These are phyloP conservation scores for Gymnorhina tibicen DNA, from an alignment of 2,113 vertebrate genomes.

Conservation along the genomic window DNA sequence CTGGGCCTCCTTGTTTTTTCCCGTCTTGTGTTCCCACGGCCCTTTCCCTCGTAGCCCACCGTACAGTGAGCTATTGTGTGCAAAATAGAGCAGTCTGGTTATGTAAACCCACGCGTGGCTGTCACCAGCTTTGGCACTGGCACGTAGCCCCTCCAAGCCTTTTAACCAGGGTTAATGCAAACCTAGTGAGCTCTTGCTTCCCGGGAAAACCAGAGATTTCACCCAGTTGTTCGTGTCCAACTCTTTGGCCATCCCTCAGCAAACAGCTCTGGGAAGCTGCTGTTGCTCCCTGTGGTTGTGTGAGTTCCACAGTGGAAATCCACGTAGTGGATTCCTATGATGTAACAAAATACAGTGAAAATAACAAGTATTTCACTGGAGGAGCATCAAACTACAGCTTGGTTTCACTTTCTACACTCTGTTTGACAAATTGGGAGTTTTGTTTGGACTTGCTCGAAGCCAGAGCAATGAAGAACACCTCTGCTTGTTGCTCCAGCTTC, in stretches of 20 bases:
- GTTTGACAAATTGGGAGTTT: neutral
- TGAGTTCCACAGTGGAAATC: neutral
- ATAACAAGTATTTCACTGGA: neutral
- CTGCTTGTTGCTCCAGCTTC: neutral
- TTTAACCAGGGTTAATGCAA: neutral
- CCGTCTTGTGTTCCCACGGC: neutral
- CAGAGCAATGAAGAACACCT: neutral
- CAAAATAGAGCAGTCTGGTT: neutral
- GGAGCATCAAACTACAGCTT: neutral
- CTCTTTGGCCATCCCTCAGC: neutral
- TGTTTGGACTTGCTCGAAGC: constrained; percentile 21
- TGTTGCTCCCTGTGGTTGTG: neutral
- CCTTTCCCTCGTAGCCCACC: neutral
- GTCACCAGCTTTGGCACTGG: neutral
- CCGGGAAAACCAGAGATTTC: neutral
- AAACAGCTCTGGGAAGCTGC: neutral
- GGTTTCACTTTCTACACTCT: neutral
- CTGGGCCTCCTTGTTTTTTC: neutral
- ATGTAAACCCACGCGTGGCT: neutral
- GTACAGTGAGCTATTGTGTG: neutral
- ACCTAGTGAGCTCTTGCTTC: neutral
- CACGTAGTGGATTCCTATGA: neutral
- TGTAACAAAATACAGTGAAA: neutral
- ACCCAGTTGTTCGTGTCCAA: neutral
- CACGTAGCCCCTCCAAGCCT: neutral